Evolutionary conservation across 2,888 invertebrate species (phyloP).

Genomic region (Oscheius myriophilus): DNA sequence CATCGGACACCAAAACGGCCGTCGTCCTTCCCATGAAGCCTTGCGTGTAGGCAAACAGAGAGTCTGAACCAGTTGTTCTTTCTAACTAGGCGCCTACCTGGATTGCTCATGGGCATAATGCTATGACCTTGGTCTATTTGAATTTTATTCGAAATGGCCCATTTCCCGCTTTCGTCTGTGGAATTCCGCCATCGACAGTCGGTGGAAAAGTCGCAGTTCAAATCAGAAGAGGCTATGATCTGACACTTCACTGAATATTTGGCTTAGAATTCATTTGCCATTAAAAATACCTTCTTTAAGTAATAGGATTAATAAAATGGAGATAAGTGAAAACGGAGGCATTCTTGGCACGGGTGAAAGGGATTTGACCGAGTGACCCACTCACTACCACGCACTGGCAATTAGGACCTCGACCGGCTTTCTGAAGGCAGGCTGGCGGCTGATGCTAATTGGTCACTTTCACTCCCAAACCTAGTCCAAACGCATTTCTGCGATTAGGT

Average conservation of each 20-base stretch:
- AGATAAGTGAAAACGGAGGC: slow-evolving; percentile 1
- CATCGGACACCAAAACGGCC: slow-evolving; percentile 59
- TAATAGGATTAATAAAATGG: slow-evolving; percentile 19
- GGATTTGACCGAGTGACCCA: slow-evolving; percentile 25
- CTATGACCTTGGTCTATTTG: slow-evolving; percentile 28
- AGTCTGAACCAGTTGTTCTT: neutral
- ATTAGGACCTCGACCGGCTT: slow-evolving; percentile 13
- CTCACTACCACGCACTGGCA: slow-evolving; percentile 10
- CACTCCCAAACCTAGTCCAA: too few relatives aligned
- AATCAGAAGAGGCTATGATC: slow-evolving; percentile 57
- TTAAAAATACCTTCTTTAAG: neutral
- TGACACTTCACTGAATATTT: slow-evolving; percentile 38
- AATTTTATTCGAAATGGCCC: slow-evolving; percentile 33
- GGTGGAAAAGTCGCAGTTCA: slow-evolving; percentile 63
- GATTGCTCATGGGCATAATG: slow-evolving; percentile 32
- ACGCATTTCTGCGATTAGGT: too few relatives aligned
- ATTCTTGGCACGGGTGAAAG: slow-evolving; percentile 25
- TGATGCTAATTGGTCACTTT: too few relatives aligned
- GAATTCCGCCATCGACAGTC: slow-evolving; percentile 65
- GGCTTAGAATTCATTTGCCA: neutral
- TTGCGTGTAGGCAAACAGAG: slow-evolving; percentile 50
- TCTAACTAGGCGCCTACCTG: slow-evolving; percentile 17
- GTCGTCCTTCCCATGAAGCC: slow-evolving; percentile 55
- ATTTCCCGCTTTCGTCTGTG: slow-evolving; percentile 40
- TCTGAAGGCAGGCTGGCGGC: too few relatives aligned